Evolutionary conservation across 2,888 invertebrate species (phyloP).

Genomic region (Danaus chrysippus): DNA sequence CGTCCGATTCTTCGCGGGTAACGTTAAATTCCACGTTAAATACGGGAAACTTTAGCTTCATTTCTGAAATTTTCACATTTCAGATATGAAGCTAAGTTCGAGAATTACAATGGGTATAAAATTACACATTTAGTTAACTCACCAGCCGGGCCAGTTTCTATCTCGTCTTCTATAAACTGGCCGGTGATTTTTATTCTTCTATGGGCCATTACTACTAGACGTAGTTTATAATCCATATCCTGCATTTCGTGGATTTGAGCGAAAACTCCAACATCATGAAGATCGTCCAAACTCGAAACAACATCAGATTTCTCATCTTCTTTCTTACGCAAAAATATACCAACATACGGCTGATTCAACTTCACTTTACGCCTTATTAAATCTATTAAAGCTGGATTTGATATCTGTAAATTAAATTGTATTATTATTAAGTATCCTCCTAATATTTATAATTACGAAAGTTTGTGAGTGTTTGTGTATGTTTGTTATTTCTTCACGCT

Average conservation of each 20-base stretch:
- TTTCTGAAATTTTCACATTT: slow-evolving; percentile 72
- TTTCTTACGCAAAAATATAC: slow-evolving; percentile 95
- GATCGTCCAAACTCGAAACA: slow-evolving; percentile 89
- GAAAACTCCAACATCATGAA: slow-evolving; percentile 95
- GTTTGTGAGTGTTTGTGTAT: too few relatives aligned
- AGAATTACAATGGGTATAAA: slow-evolving; percentile 14
- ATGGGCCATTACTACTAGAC: slow-evolving; percentile 97
- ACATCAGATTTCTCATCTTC: slow-evolving; percentile 94
- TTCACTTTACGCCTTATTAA: slow-evolving; percentile 95
- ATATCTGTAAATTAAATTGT: slow-evolving; percentile 79
- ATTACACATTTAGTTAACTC: slow-evolving; percentile 30
- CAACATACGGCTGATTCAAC: slow-evolving; percentile 97
- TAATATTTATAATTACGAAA: neutral
- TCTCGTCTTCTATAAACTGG: slow-evolving; percentile 86
- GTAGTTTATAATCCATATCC: slow-evolving; percentile 92
- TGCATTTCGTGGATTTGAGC: slow-evolving; percentile 99
- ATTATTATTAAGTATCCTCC: neutral
- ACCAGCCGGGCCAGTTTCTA: slow-evolving; percentile 80
- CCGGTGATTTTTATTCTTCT: slow-evolving; percentile 90
- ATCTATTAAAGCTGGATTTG: slow-evolving; percentile 92
- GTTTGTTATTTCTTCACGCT: too few relatives aligned
- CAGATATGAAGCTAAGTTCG: slow-evolving; percentile 59
- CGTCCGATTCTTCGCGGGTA: slow-evolving; percentile 86
- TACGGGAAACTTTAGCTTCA: slow-evolving; percentile 90
- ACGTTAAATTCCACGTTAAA: slow-evolving; percentile 91